Base-by-base conservation (phyloP, 1,140 invertebrate species). In the Archivesica marissinica region DNA sequence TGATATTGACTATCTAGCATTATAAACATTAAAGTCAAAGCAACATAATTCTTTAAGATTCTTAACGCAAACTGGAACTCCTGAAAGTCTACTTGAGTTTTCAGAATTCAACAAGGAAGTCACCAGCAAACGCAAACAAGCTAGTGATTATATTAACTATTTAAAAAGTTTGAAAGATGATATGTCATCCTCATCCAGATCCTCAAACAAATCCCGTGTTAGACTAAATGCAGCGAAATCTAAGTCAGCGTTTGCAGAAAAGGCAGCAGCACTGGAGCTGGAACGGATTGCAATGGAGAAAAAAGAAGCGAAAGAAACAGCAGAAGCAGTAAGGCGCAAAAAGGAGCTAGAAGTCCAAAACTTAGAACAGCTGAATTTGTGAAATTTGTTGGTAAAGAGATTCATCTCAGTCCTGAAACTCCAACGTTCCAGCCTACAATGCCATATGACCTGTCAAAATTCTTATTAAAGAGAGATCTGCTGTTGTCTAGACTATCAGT, bases 391-490 rank as follows among this genome's bases (percentile, higher is more conserved):
- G n/a, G n/a, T n/a, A n/a, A 66, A 15, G 47, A 39, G 38, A 38
- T 7, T 17, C 52, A 28, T 39, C 13, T 38, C n/a, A 47, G 20
- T 56, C 17, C 28, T 9, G 38, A 13, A 82, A 23, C n/a, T 76
- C 39, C 30, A 39, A 13, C 20, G n/a, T 38, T 30, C 28, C n/a
- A 47, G 28, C 17, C n/a, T n/a, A n/a, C 79, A 56, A 25, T n/a
- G 25, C 25, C 38, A 47, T 33, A 39, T 59, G 74, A 83, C 35
- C 84, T 83, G 56, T 78, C 80, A n/a, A 41, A 44, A 15, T 83
- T 76, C 47, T 61, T 78, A 54, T 28, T 87, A 25, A 79, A 79
- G 35, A 56, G 68, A 72, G 86, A 87, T 39, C 20, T 83, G 6
- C n/a, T n/a, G n/a, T n/a, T n/a, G n/a, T n/a, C n/a, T n/a, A n/a